Base-by-base conservation (phyloP, 2,113 vertebrate genomes). In the Oenanthe oenanthe region DNA sequence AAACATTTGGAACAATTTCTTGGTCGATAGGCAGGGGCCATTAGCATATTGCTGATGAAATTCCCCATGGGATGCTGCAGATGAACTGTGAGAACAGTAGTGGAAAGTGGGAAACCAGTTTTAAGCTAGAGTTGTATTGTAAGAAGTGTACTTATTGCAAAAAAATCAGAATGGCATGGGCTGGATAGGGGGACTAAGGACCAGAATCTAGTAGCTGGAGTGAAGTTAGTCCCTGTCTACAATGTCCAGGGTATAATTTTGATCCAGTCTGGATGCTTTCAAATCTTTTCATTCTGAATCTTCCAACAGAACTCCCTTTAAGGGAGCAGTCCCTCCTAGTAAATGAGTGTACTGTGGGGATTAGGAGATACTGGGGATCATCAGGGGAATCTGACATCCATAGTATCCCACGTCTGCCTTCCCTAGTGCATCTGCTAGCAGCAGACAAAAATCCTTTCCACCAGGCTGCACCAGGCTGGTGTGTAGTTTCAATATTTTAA, bases 371-470 rank as follows among this genome's bases (percentile, higher is more conserved):
- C 1, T 3, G 28, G 42, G 25, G 50, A 67, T 5, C 2, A 3
- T 28, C 36, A 36, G 29, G 10, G 54, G 36, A 67, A 63, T 38
- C 58, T 51, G 54, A 34, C 34, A 42, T 22, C 24, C 0, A 0
- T 25, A 40, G 51, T 16, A 62, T 31, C 47, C 47, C 20, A 10
- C 17, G 15, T 28, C 57, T 78, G 29, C 77, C 47, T 74, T 24
- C 15, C 51, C 10, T 48, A 38, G 11, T 50, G 4, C 13, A 36
- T 40, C 51, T 66, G 40, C 51, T 38, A 47, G 29, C 3, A 73
- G 32, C 18, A 94, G 74, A 45, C 9, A 48, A 51, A 84, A 71
- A 8, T 29, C 26, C 58, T 86, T 80, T 21, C 48, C 66, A 78
- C 17, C 0, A 6, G 29, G 34, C 42, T 57, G n/a, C 60, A 43